Conservation (phyloP, 2,797 vertebrate genomes). For the Lycodopsis pacificus region DNA sequence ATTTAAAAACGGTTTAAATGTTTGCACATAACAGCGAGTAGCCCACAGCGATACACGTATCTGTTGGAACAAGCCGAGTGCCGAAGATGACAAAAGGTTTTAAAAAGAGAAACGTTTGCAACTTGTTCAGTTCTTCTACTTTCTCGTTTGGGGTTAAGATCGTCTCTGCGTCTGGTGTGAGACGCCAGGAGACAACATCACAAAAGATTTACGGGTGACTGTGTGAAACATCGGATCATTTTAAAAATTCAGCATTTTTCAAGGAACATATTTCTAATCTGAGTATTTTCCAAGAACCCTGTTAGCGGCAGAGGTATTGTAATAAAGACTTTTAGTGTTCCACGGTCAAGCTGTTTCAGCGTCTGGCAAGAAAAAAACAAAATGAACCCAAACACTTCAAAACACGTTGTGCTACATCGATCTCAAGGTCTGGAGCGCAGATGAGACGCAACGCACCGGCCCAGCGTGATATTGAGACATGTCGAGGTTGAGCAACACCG, state of each 20-base stretch:
- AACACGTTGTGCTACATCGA: slow-evolving; percentile 33
- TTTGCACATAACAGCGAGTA: too few species aligned
- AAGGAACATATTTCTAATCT: too few species aligned
- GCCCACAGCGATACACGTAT: too few species aligned
- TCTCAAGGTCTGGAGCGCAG: slow-evolving; percentile 54
- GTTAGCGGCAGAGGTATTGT: too few species aligned
- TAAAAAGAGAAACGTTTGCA: too few species aligned
- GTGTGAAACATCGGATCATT: neutral
- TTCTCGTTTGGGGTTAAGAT: too few species aligned
- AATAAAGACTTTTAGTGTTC: neutral
- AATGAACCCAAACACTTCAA: slow-evolving; percentile 48
- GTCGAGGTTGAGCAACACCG: neutral
- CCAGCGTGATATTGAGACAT: neutral
- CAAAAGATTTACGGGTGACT: neutral
- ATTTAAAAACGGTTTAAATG: too few species aligned
- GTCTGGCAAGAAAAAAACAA: slow-evolving; percentile 22
- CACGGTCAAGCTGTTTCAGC: slow-evolving; percentile 25
- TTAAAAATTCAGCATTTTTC: neutral
- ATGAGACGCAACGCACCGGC: slow-evolving; percentile 28
- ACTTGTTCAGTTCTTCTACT: too few species aligned
- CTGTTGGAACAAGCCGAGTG: too few species aligned
- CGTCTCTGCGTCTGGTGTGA: too few species aligned
- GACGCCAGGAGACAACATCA: neutral
- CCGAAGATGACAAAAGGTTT: too few species aligned
- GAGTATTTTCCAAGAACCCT: too few species aligned